Evolutionary conservation across 2,888 invertebrate genomes (phyloP).

Genomic region (Heteropelma amictum): DNA sequence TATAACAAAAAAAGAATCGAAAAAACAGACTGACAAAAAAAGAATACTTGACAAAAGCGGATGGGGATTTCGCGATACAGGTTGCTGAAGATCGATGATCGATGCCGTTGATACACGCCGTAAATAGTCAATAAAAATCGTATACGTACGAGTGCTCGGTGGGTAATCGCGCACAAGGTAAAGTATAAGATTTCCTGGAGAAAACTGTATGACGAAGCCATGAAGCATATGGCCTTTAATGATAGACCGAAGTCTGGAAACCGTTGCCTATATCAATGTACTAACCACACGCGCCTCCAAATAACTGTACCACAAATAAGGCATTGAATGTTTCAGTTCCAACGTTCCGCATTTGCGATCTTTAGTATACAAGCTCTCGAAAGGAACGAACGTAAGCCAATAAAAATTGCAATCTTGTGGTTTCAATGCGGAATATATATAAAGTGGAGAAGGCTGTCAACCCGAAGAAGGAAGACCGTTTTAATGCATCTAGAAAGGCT

Average conservation of each 20-base stretch:
- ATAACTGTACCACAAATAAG: constrained; percentile 47
- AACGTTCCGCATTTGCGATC: background rate
- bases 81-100: constrained; percentile 36
- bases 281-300: constrained; percentile 2
- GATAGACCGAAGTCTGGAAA: constrained; percentile 46
- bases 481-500: background rate
- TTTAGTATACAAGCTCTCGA: background rate
- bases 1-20: background rate
- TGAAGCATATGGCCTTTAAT: constrained; percentile 38
- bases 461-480: background rate
- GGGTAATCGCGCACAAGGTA: constrained; percentile 42
- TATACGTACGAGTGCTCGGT: background rate
- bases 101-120: constrained; percentile 23
- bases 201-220: constrained; percentile 16
- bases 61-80: constrained; percentile 39
- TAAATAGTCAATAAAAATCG: constrained; percentile 32
- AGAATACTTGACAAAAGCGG: constrained; percentile 41
- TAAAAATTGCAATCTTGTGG: background rate
- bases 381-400: background rate
- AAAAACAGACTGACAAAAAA: background rate
- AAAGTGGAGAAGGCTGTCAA: background rate
- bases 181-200: constrained; percentile 35
- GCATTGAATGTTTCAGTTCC: constrained; percentile 44
- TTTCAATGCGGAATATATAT: constrained; percentile 18
- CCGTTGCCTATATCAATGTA: constrained; percentile 41